Base-by-base conservation (phyloP, 2,113 vertebrate species). In the Oncorhynchus kisutch region DNA sequence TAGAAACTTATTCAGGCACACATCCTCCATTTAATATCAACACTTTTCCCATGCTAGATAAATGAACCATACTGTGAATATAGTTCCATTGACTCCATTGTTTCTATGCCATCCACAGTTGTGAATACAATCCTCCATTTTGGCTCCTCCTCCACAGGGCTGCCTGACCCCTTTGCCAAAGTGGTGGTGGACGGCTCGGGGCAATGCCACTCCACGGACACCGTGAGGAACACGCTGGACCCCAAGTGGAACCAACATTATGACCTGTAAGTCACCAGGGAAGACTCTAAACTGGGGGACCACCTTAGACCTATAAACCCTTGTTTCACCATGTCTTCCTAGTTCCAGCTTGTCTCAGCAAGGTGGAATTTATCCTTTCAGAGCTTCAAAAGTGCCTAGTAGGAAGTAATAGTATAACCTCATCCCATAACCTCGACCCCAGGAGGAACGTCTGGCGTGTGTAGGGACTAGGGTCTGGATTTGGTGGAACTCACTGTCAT, bases 171-270 rank as follows among this genome's bases (percentile, higher is more conserved):
- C 71, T 99, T 99, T 90, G 97, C 98, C 85, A 99, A 99, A 85
- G 97, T 99, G 81, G 97, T 99, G 67, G 97, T 99, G 90, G 98
- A 99, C 4, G 98, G 98, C 84, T 99, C 98, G 75, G 98, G 98
- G 66, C 97, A 99, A 81, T 99, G 98, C 93, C 98, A 99, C 95
- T 99, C 97, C 72, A 99, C 97, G 88, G 97, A 99, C 94, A 99
- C 98, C 88, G 98, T 99, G 94, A 98, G 96, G 95, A 99, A 99
- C 92, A 99, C 97, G 13, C 96, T 99, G 24, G 98, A 99, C 93
- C 98, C 98, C 87, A 99, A 99, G 91, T 99, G 97, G 98, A 99
- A 99, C 91, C 98, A 99, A 85, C 98, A 99, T 93, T 99, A 99
- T 85, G 98, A 99, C 91, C 91, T 99, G 98, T 99, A 94, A 95